Conservation (phyloP, 53 echinoderm and acorn worm genomes). For the Henricia sp. region DNA sequence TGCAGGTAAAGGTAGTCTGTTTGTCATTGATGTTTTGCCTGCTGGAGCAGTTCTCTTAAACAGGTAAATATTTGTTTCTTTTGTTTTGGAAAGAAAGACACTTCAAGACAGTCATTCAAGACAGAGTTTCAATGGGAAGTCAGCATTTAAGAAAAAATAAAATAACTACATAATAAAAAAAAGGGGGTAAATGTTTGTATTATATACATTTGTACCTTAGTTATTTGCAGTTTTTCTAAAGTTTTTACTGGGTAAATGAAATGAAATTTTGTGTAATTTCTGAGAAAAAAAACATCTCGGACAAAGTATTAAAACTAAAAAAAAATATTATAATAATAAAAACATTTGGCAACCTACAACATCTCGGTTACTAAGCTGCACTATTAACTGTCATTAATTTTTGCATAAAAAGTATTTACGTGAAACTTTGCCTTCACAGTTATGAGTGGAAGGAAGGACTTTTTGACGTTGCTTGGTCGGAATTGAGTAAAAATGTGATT, state of each 20-base stretch:
- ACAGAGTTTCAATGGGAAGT: no score
- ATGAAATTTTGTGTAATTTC: not conserved
- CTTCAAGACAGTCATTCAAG: no score
- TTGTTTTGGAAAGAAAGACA: no score
- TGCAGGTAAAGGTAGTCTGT: slow-evolving; percentile 81
- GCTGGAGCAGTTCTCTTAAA: slow-evolving; percentile 74
- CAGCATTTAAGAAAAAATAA: no score
- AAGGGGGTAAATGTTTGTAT: no score
- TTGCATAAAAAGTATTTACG: not conserved
- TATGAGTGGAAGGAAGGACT: slow-evolving; percentile 93
- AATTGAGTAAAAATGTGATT: slow-evolving; percentile 84
- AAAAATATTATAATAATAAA: not conserved
- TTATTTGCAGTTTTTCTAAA: not conserved
- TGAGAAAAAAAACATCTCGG: no score
- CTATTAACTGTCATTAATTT: not conserved
- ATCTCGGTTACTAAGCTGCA: not conserved
- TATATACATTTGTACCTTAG: no score
- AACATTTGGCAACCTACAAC: not conserved
- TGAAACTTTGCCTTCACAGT: slow-evolving; percentile 36
- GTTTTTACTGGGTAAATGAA: not conserved
- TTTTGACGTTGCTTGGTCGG: slow-evolving; percentile 92
- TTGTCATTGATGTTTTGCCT: slow-evolving; percentile 79
- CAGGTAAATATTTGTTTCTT: slow-evolving; percentile 17
- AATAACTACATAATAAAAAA: no score
- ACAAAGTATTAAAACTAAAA: no score